Evolutionary conservation across 1,140 invertebrate species (phyloP), one percentile per base, ranked within the genome.

Genomic region (Tetraneura akinire): DNA sequence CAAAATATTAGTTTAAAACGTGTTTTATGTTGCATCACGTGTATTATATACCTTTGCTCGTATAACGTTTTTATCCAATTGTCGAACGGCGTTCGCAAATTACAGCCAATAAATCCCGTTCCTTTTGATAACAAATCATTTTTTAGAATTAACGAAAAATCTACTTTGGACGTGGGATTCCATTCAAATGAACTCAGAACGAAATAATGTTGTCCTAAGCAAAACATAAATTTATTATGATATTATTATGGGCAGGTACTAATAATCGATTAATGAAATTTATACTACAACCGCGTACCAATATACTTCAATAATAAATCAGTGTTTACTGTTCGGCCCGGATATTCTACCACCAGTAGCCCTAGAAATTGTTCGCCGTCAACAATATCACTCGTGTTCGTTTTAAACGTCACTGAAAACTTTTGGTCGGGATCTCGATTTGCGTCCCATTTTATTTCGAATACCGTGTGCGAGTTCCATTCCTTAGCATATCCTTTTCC

Each of bases 381-480:
- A 26, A 85, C 84, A 49, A 86, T 86, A 82, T 84, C 81, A 0
- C 70, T 83, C 21, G 85, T 80, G 64, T 84, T 85, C 87, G 64
- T 86, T 85, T 89, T 87, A 0, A 91, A 84, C 62, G 87, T 87
- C 0, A 89, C 85, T 42, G 87, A 87, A 14, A 92, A 84, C 83
- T 91, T 91, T 83, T 92, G 88, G 55, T 89, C 89, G 0, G 92
- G 92, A 87, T 94, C 92, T 13, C 93, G 87, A 85, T 93, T 94
- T 0, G 91, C 91, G 83, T 94, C 92, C 92, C 92, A 94, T 82
- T 93, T 93, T 0, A 94, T 83, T 80, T 92, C 91, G 0, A 92
- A 84, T 0, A 89, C 90, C 5, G 90, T 85, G 73, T 90, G 89
- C 83, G 92, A 92, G 21, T 88, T 87, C 23, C 86, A 83, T 0